phyloP scores from a whole-genome alignment of 1,140 invertebrate species.

The Hylaeus anthracinus region DNA sequence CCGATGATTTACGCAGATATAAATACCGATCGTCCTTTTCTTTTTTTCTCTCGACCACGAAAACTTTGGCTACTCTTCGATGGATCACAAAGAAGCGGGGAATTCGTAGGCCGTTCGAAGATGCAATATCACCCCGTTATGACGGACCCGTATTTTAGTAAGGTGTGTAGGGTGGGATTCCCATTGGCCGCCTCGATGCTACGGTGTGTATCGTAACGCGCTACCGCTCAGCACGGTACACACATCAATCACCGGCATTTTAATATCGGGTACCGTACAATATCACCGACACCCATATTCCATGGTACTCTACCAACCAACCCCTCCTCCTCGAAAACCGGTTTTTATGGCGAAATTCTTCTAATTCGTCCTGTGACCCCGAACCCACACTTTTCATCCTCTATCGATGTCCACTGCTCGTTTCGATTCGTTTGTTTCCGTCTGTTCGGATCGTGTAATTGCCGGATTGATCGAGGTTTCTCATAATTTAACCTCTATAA shows the following conservation, averaged over 20 bases:
- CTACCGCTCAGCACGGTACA: slow-evolving; percentile 75
- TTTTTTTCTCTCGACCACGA: slow-evolving; percentile 18
- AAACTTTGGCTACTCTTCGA: slow-evolving; percentile 47
- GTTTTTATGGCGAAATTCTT: slow-evolving; percentile 78
- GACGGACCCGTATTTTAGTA: slow-evolving; percentile 77
- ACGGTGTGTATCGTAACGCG: slow-evolving; percentile 46
- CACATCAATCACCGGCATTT: slow-evolving; percentile 81
- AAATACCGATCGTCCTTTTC: slow-evolving; percentile 63
- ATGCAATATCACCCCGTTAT: slow-evolving; percentile 79
- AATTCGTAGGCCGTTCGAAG: slow-evolving; percentile 63
- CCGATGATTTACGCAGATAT: slow-evolving; percentile 69
- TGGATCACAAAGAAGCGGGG: slow-evolving; percentile 59
- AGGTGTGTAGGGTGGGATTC: slow-evolving; percentile 61
- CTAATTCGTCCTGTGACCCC: slow-evolving; percentile 70
- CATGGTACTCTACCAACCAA: slow-evolving; percentile 46
- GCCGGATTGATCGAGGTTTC: no score
- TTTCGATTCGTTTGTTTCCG: neutral
- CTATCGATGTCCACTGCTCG: neutral
- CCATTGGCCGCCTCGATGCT: slow-evolving; percentile 56
- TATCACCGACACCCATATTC: slow-evolving; percentile 71
- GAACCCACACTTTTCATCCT: slow-evolving; percentile 2
- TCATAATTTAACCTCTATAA: no score
- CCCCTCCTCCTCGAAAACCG: slow-evolving; percentile 46
- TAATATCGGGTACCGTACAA: slow-evolving; percentile 80
- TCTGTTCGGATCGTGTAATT: neutral